phyloP scores from a whole-genome alignment of 1,140 invertebrate genomes.

The Drosophila kikkawai region DNA sequence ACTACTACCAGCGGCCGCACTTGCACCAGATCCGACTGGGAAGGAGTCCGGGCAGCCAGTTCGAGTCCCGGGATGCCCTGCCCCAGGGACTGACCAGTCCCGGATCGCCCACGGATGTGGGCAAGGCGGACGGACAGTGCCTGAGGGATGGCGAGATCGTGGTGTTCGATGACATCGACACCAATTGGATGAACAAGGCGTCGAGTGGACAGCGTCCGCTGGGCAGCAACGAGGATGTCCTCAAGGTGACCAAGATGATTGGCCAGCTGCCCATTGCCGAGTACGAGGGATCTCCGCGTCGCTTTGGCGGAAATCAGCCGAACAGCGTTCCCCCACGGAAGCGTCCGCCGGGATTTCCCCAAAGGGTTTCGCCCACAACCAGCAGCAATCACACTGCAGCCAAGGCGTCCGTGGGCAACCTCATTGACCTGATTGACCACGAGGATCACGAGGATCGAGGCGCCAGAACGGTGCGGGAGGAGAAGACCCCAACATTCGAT shows the following conservation, averaged over 20 bases:
- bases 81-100: constrained; percentile 74
- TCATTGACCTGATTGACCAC: constrained; percentile 70
- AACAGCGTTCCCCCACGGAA: constrained; percentile 83
- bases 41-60: constrained; percentile 80
- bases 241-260: constrained; percentile 91
- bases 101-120: constrained; percentile 81
- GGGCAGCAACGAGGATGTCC: constrained; percentile 85
- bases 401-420: constrained; percentile 61
- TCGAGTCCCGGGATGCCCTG: constrained; percentile 50
- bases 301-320: constrained; percentile 88
- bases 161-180: constrained; percentile 93
- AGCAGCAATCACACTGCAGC: constrained; percentile 34
- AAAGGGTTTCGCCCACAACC: constrained; percentile 83
- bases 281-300: constrained; percentile 95
- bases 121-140: constrained; percentile 73
- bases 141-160: constrained; percentile 88
- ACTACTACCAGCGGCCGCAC: constrained; percentile 72
- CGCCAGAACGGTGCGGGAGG: background rate
- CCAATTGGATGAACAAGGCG: constrained; percentile 87
- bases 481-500: constrained; percentile 89
- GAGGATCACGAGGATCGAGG: constrained; percentile 31
- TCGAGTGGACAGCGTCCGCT: constrained; percentile 13
- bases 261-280: constrained; percentile 89
- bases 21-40: constrained; percentile 81
- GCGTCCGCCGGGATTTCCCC: constrained; percentile 89